Evolutionary conservation across 2,888 invertebrate species (phyloP), one percentile per base, ranked within the genome.

Genomic region (Yponomeuta cagnagella): DNA sequence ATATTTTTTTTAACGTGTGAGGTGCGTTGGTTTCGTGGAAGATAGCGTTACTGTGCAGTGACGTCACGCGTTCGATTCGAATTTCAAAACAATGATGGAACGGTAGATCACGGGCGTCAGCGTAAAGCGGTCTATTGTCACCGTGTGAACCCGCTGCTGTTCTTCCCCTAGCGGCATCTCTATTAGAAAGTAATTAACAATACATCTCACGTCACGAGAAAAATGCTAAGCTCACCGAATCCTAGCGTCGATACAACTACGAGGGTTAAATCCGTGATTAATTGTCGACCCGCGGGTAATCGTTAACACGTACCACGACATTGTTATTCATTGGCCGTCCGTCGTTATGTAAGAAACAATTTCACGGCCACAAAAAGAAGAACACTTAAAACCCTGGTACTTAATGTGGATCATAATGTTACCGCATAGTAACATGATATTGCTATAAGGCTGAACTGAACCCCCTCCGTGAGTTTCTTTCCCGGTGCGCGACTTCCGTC

Each of bases 101-200:
- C 82, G 82, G 86, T 86, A 87, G 81, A 81, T 86, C 86, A 85
- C 86, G 81, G 76, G 76, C 74, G 74, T 79, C 75, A 77, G 76
- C 71, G 70, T 66, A 58, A 69, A 23, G 66, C 48, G 70, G 58
- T 71, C 71, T 77, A 85, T 86, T 89, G 88, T 88, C 82, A 80
- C 69, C 83, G 85, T 89, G 89, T 81, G 89, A 89, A 87, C 80
- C 75, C 73, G 77, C 70, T 82, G 33, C n/a, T 48, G 69, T 74
- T 86, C 83, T 86, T 86, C 75, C 77, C 79, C 78, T 80, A 87
- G 82, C 84, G 82, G 81, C 80, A 77, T 82, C 82, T 83, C 82
- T 82, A 86, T 84, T 89, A 86, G 86, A 89, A 88, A 89, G 84
- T 87, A 88, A 89, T 89, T 86, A 87, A 81, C 78, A 77, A 84